Base-by-base conservation (phyloP, 2,888 invertebrate species). In the Pelosia muscerda region DNA sequence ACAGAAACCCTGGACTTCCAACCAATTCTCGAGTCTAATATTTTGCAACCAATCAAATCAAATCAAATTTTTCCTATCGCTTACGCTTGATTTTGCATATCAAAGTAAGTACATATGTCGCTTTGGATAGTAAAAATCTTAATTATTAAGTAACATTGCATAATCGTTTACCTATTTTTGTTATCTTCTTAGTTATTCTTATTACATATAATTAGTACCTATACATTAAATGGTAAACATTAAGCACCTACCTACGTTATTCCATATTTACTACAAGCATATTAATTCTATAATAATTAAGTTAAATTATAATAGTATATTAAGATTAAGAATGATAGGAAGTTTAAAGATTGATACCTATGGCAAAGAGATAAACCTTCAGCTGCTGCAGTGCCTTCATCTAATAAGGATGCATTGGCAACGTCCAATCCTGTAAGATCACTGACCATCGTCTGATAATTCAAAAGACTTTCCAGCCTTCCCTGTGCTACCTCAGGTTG, bases 401-500 rank as follows among this genome's bases (percentile, higher is more conserved):
- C 96, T 65, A 99, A 91, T 13, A 99, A 96, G 0, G 99, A 99
- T 2, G 99, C 99, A 88, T 99, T 99, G 2, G 99, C 98, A 10
- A 99, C 98, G 86, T 98, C 98, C 83, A 99, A 94, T 0, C 98
- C 99, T 0, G 99, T 99, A 76, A 99, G 95, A 85, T 99, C 99
- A 66, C 97, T 97, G 26, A 99, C 97, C 97, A 99, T 97, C 0
- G 99, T 99, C 94, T 99, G 99, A 88, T 99, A 99, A 93, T 99
- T 99, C 15, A 99, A 95, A 22, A 99, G 95, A 74, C 99, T 97
- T 90, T 99, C 99, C 65, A 99, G 94, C 56, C 99, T 96, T 2
- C 99, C 99, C 93, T 99, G 99, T 0, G 99, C 97, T 55, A 99
- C 97, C 95, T 99, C 99, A 10, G 99, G 99, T 90, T 99, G 99